phyloP scores from a whole-genome alignment of 2,888 invertebrate genomes.

The Eilema sororculum region DNA sequence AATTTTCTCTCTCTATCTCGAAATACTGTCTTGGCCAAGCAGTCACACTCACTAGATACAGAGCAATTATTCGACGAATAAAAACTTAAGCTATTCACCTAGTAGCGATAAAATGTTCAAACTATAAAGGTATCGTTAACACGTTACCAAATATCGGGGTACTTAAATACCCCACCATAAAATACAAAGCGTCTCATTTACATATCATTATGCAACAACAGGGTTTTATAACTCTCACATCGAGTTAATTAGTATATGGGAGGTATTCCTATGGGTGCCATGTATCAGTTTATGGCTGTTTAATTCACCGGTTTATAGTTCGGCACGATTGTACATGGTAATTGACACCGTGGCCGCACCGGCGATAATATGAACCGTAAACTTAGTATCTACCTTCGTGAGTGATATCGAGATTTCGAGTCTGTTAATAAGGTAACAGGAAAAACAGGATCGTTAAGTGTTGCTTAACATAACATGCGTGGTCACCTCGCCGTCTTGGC shows the following conservation, averaged over 20 bases:
- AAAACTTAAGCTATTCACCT: not conserved
- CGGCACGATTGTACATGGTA: slow-evolving; percentile 32
- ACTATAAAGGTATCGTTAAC: slow-evolving; percentile 8
- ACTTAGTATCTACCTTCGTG: slow-evolving; percentile 16
- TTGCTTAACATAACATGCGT: slow-evolving; percentile 4
- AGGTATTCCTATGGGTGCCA: slow-evolving; percentile 42
- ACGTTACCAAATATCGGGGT: slow-evolving; percentile 1
- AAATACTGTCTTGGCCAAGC: not conserved
- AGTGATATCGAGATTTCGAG: slow-evolving; percentile 18
- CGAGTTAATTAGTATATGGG: slow-evolving; percentile 53
- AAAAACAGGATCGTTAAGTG: slow-evolving; percentile 10
- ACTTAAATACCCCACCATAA: slow-evolving; percentile 26
- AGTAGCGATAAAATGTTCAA: not conserved
- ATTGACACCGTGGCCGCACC: slow-evolving; percentile 37
- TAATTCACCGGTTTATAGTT: slow-evolving; percentile 42
- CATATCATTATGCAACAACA: slow-evolving; percentile 40
- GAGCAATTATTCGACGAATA: too few relatives aligned
- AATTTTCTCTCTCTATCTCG: too few relatives aligned
- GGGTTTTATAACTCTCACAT: slow-evolving; percentile 33
- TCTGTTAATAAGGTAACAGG: slow-evolving; percentile 8
- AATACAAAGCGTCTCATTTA: slow-evolving; percentile 44
- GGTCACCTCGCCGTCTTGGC: not conserved
- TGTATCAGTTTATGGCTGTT: slow-evolving; percentile 43
- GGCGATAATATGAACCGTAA: slow-evolving; percentile 33
- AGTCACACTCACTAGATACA: too few relatives aligned